Base-by-base conservation (phyloP, 1,140 invertebrate species). In the Chlorops oryzae region DNA sequence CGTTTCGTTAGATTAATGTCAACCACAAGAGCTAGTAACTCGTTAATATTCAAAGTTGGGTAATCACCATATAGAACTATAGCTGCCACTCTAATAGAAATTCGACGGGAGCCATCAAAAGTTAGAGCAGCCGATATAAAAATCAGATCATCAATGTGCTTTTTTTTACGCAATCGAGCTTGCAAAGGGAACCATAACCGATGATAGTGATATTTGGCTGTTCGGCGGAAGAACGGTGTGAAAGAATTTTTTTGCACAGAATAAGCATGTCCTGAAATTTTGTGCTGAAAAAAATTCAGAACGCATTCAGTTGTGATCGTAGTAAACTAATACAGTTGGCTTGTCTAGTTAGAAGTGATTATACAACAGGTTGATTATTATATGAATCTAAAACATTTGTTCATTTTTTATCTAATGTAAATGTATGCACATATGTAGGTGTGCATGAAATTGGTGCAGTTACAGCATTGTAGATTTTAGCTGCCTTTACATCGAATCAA, bases 181-280 rank as follows among this genome's bases (percentile, higher is more conserved):
- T 15, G 91, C 88, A 2, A 78, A 93, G 66, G 92, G 92, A 9
- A 89, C 86, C 2, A 88, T 99, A 23, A 98, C 96, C 1, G 96
- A 99, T 73, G 96, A 99, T 72, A 96, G 92, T 60, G 96, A 99
- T 78, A 88, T 98, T 55, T 99, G 94, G 92, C 75, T 98, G 0
- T 99, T 99, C 81, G 96, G 96, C 3, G 96, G 88, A 2, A 78
- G 79, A 42, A 87, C 84, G 13, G 93, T 99, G 9, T 98, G 97
- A 65, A 96, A 95, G 70, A 96, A 99, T 69, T 96, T 99, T 72
- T 99, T 97, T 63, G 87, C 92, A 59, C 88, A 93, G 59, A 84
- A 85, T 55, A 92, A 92, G 75, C 83, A 82, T 73, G 89, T 96
- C 1, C 75, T 94, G 57, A 82, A 89, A 59, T 97, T 86, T 74